Evolutionary conservation across 2,113 vertebrate species (phyloP).

Genomic region (Narcine bancroftii): DNA sequence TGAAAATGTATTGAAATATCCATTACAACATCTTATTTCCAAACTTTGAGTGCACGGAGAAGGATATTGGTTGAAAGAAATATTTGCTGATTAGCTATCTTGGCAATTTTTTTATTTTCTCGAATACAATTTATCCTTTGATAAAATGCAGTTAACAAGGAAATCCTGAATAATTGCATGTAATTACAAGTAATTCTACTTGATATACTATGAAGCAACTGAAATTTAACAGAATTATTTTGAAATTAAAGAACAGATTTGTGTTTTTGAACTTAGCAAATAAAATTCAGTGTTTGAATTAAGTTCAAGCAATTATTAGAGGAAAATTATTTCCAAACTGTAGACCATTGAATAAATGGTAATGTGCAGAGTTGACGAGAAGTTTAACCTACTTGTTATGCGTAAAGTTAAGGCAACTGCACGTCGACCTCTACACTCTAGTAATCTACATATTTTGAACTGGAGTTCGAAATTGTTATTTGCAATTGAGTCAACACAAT

Average conservation of each 20-base stretch:
- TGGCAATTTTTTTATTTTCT: not conserved
- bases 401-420: not conserved
- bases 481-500: too few relatives aligned
- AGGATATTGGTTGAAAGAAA: not conserved
- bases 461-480: not conserved
- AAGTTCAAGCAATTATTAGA: constrained; percentile 10
- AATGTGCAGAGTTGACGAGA: not conserved
- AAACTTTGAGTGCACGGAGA: not conserved
- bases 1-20: not conserved
- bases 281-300: not conserved
- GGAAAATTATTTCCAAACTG: constrained; percentile 2
- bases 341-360: not conserved
- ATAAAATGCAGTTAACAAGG: not conserved
- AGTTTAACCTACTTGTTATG: not conserved
- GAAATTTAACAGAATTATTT: constrained; percentile 19
- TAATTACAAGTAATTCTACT: constrained; percentile 1
- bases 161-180: not conserved
- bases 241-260: not conserved
- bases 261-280: not conserved
- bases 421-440: not conserved
- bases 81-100: not conserved
- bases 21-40: not conserved
- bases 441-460: not conserved
- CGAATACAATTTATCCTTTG: not conserved
- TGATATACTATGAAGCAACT: constrained; percentile 18